phyloP scores from a whole-genome alignment of 1,140 invertebrate genomes.

The Apolygus lucorum region DNA sequence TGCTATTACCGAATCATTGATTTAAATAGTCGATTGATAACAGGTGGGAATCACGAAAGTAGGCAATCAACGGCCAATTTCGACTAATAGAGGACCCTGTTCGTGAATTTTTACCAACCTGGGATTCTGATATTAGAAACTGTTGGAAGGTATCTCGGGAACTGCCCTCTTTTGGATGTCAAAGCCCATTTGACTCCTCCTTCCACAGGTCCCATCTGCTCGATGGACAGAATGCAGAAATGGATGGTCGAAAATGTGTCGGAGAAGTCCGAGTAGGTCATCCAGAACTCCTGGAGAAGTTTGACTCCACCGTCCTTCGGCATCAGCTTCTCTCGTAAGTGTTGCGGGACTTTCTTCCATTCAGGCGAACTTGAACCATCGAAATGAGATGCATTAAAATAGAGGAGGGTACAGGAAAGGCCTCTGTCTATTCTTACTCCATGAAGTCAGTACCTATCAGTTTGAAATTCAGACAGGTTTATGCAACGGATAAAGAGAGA shows the following conservation, averaged over 20 bases:
- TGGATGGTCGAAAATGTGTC: not conserved
- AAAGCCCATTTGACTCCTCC: not conserved
- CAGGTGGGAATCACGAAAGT: too few species aligned
- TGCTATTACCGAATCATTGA: not conserved
- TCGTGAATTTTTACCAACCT: too few species aligned
- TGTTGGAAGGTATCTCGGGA: not conserved
- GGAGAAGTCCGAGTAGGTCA: not conserved
- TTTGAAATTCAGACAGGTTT: too few species aligned
- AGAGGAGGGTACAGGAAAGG: too few species aligned
- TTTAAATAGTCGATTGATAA: too few species aligned
- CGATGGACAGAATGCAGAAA: not conserved
- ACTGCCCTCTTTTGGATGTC: not conserved
- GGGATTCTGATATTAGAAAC: not conserved
- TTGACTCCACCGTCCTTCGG: not conserved
- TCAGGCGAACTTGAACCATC: not conserved
- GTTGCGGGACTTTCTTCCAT: not conserved
- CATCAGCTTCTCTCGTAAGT: not conserved
- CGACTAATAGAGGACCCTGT: too few species aligned
- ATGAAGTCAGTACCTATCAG: too few species aligned
- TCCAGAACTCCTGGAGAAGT: not conserved
- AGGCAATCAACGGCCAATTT: too few species aligned
- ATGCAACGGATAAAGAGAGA: too few species aligned
- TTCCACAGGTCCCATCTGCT: not conserved
- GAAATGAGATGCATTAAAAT: too few species aligned
- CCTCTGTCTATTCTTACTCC: too few species aligned